These are phyloP conservation scores for Gonioctena quinquepunctata DNA, from an alignment of 1,140 invertebrate genomes.

Conservation along the genomic window DNA sequence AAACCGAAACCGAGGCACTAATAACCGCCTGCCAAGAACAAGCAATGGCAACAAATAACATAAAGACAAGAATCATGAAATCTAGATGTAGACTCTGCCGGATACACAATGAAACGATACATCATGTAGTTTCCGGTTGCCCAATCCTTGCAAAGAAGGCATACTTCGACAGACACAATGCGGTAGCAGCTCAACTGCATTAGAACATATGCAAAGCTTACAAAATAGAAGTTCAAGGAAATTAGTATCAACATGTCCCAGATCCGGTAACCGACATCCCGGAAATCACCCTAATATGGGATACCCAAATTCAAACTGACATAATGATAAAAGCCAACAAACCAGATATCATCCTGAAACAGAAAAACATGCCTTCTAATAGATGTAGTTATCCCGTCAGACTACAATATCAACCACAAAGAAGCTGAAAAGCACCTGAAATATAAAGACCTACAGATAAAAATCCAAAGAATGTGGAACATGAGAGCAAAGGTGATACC, in stretches of 20 bases:
- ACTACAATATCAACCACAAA: neutral
- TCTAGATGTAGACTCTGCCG: neutral
- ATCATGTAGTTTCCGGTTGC: too few relatives aligned
- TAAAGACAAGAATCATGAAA: neutral
- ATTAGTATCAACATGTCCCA: too few relatives aligned
- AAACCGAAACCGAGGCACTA: slow-evolving; percentile 2
- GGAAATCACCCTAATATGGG: too few relatives aligned
- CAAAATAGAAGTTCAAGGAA: too few relatives aligned
- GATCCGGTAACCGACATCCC: too few relatives aligned
- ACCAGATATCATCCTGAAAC: neutral
- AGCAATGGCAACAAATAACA: neutral
- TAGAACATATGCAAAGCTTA: too few relatives aligned
- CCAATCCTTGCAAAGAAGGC: too few relatives aligned
- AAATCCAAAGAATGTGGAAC: neutral
- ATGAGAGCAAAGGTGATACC: neutral
- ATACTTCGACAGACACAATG: too few relatives aligned
- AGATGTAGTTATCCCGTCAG: neutral
- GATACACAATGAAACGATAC: too few relatives aligned
- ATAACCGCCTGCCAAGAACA: slow-evolving; percentile 13
- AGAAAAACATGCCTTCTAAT: neutral
- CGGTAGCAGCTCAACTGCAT: too few relatives aligned
- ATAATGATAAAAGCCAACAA: too few relatives aligned
- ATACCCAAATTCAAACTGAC: too few relatives aligned
- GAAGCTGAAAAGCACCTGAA: neutral
- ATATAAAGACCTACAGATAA: neutral